These are phyloP conservation scores for Tympanuchus pallidicinctus DNA, from an alignment of 2,113 vertebrate species.

Conservation along the genomic window DNA sequence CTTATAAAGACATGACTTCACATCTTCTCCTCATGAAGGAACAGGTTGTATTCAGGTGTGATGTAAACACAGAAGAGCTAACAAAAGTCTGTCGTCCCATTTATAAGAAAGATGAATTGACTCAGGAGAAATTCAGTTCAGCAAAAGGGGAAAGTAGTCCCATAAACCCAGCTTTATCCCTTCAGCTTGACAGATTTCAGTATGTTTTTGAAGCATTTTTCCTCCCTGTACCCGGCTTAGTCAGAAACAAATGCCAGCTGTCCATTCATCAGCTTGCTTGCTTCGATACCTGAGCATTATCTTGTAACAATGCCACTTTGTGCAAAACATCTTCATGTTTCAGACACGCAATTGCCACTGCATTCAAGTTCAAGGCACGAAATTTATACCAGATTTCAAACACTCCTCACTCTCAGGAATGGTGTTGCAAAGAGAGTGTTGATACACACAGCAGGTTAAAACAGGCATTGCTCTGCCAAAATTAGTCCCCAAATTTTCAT, in stretches of 20 bases:
- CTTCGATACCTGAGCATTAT: neutral
- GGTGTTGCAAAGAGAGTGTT: neutral
- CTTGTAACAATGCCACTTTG: neutral
- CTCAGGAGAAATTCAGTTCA: neutral
- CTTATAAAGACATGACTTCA: neutral
- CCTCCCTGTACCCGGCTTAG: neutral
- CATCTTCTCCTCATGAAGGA: neutral
- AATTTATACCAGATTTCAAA: neutral
- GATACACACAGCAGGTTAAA: neutral
- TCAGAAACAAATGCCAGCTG: neutral
- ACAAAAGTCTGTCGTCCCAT: neutral
- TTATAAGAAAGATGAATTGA: neutral
- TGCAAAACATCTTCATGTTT: neutral
- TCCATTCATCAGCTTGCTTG: too few relatives aligned
- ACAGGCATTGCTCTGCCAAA: fast-evolving
- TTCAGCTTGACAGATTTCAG: neutral
- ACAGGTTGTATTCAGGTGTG: neutral
- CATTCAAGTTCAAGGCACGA: neutral
- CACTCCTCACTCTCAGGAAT: neutral
- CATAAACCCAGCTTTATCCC: neutral
- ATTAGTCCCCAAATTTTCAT: neutral
- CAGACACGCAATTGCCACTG: neutral
- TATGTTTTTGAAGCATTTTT: neutral
- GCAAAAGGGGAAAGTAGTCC: neutral
- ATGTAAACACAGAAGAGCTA: neutral